Base-by-base conservation (phyloP, 2,888 invertebrate genomes). In the Lydus trimaculatus region DNA sequence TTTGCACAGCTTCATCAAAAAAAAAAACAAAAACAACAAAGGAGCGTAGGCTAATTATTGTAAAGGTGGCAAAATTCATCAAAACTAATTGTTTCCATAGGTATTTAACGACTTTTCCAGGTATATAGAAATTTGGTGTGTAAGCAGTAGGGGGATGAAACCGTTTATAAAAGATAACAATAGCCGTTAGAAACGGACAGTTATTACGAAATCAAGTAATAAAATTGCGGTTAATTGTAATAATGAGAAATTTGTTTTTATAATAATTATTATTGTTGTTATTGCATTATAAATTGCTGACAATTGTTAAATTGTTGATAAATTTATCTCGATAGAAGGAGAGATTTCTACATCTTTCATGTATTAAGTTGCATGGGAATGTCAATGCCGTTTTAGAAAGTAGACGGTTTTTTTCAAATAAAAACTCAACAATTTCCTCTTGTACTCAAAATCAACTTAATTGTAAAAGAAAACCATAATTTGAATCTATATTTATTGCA, bases 191-290 rank as follows among this genome's bases (percentile, higher is more conserved):
- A 43, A n/a, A n/a, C n/a, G 7, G 17, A 43, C 15, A 39, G 6
- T 4, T n/a, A 39, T n/a, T 6, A 15, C 15, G 13, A n/a, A n/a
- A 15, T 39, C 13, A 33, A 33, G 9, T 11, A 15, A 5, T 39
- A 39, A 43, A 8, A 17, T 43, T 43, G 17, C 43, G 4, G 11
- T 17, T 43, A 43, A 2, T 28, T n/a, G n/a, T n/a, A n/a, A 43
- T 43, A 43, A 43, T 43, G 43, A n/a, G 43, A 43, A 43, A 43
- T 43, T 43, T 43, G 17, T n/a, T 43, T n/a, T n/a, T n/a, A n/a
- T n/a, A n/a, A n/a, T n/a, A n/a, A n/a, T n/a, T 17, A 43, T 43
- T 43, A 43, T 43, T 17, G 8, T 43, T 17, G 17, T 43, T 43
- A 43, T 43, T 43, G n/a, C 43, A 43, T 43, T 2, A 43, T 43